Conservation (phyloP, 2,797 vertebrate genomes). For the Aulostomus chinensis region DNA sequence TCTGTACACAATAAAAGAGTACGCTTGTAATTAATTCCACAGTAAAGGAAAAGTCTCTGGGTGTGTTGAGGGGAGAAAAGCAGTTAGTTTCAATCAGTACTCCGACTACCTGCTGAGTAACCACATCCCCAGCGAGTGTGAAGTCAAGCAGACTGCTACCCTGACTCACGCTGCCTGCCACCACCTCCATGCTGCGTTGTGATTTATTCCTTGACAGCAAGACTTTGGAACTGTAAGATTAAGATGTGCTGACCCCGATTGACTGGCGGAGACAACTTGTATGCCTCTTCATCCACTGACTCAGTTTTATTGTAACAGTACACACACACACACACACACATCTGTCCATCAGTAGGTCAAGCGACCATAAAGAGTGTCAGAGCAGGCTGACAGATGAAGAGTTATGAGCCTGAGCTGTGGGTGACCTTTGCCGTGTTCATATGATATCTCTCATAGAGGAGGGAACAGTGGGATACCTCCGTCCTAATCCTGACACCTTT, state of each 20-base stretch:
- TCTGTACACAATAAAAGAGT: slow-evolving; percentile 61
- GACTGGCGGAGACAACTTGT: slow-evolving; percentile 21
- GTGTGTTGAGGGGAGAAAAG: slow-evolving; percentile 57
- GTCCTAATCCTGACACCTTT: slow-evolving; percentile 25
- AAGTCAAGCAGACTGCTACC: slow-evolving; percentile 74
- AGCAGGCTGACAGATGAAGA: slow-evolving; percentile 56
- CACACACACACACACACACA: slow-evolving; percentile 8
- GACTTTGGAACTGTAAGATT: slow-evolving; percentile 34
- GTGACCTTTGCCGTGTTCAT: slow-evolving; percentile 69
- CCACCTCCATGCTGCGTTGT: slow-evolving; percentile 63
- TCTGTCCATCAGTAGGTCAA: slow-evolving; percentile 28
- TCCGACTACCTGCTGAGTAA: slow-evolving; percentile 78
- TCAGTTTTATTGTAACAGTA: slow-evolving; percentile 11
- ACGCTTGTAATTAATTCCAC: slow-evolving; percentile 52
- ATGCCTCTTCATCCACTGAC: slow-evolving; percentile 5
- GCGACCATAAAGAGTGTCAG: slow-evolving; percentile 60
- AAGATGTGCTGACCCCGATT: slow-evolving; percentile 46
- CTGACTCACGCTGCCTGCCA: slow-evolving; percentile 66
- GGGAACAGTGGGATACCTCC: slow-evolving; percentile 28
- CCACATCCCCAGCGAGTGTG: slow-evolving; percentile 75
- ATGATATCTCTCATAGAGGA: slow-evolving; percentile 62
- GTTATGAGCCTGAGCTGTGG: slow-evolving; percentile 60
- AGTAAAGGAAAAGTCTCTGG: slow-evolving; percentile 64
- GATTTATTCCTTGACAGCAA: slow-evolving; percentile 63
- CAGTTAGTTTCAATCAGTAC: slow-evolving; percentile 73